These are phyloP conservation scores for Rhinophrynus dorsalis DNA, from an alignment of 2,797 vertebrate genomes.

Conservation along the genomic window DNA sequence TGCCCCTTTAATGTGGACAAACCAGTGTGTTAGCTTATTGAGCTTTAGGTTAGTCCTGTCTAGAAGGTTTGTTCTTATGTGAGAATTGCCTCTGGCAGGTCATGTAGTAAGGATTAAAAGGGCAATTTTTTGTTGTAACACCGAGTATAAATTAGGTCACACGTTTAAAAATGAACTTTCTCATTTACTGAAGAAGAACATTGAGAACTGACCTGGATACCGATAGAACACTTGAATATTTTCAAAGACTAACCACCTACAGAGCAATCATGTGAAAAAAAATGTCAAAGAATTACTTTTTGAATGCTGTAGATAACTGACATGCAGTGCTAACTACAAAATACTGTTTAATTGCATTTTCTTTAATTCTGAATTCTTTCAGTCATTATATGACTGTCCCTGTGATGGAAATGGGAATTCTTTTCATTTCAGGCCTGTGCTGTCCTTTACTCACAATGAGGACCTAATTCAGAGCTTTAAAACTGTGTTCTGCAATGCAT, in stretches of 20 bases:
- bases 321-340: constrained; percentile 63
- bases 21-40: too few species aligned
- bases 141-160: not conserved
- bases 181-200: constrained; percentile 59
- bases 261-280: constrained; percentile 58
- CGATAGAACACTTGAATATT: constrained; percentile 65
- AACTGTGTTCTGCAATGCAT: constrained; percentile 84
- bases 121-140: not conserved
- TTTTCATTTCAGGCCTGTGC: constrained; percentile 65
- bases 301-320: constrained; percentile 65
- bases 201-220: constrained; percentile 67
- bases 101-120: not conserved
- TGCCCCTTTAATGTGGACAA: too few species aligned
- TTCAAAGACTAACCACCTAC: constrained; percentile 65
- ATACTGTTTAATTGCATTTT: constrained; percentile 70
- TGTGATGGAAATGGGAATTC: constrained; percentile 64
- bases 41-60: too few species aligned
- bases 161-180: not conserved
- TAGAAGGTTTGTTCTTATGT: too few species aligned
- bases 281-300: constrained; percentile 64
- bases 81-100: too few species aligned
- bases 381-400: constrained; percentile 68
- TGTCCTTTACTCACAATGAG: constrained; percentile 68
- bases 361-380: constrained; percentile 67
- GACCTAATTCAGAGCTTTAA: constrained; percentile 70